phyloP scores from a whole-genome alignment of 2,888 invertebrate species.

The Lycaena phlaeas region DNA sequence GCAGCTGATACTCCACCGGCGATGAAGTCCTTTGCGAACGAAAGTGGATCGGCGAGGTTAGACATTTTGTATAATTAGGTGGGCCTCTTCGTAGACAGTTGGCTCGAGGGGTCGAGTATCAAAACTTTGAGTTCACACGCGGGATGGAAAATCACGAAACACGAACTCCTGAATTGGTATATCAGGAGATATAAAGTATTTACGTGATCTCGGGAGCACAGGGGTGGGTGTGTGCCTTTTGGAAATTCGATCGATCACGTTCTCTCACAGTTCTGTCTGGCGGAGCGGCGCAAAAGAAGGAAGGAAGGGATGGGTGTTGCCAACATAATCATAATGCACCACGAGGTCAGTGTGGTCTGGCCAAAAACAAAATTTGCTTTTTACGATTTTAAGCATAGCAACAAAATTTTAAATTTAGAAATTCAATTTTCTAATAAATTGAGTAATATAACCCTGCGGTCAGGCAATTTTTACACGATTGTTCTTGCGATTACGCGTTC shows the following conservation, averaged over 20 bases:
- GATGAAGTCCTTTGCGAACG: slow-evolving; percentile 93
- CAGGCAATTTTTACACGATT: no score
- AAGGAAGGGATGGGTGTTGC: slow-evolving; percentile 65
- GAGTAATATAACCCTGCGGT: no score
- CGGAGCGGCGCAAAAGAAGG: slow-evolving; percentile 70
- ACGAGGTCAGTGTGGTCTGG: slow-evolving; percentile 58
- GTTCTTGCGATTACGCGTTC: no score
- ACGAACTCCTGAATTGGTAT: slow-evolving; percentile 60
- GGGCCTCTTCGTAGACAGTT: slow-evolving; percentile 31
- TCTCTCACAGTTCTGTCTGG: slow-evolving; percentile 64
- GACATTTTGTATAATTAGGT: slow-evolving; percentile 61
- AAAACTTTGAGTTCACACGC: slow-evolving; percentile 49
- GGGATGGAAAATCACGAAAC: slow-evolving; percentile 64
- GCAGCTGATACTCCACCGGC: slow-evolving; percentile 96
- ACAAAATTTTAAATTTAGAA: not conserved
- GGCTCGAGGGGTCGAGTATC: no score
- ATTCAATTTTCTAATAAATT: not conserved
- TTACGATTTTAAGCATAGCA: not conserved
- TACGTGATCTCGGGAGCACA: slow-evolving; percentile 71
- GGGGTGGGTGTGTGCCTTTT: slow-evolving; percentile 71
- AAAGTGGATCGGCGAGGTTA: slow-evolving; percentile 80
- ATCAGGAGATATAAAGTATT: slow-evolving; percentile 65
- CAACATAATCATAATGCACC: slow-evolving; percentile 56
- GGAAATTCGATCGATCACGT: slow-evolving; percentile 73
- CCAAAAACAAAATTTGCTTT: slow-evolving; percentile 14